Evolutionary conservation across 1,140 invertebrate genomes (phyloP), one percentile per base, ranked within the genome.

Genomic region (Akabosia matsudoensis): DNA sequence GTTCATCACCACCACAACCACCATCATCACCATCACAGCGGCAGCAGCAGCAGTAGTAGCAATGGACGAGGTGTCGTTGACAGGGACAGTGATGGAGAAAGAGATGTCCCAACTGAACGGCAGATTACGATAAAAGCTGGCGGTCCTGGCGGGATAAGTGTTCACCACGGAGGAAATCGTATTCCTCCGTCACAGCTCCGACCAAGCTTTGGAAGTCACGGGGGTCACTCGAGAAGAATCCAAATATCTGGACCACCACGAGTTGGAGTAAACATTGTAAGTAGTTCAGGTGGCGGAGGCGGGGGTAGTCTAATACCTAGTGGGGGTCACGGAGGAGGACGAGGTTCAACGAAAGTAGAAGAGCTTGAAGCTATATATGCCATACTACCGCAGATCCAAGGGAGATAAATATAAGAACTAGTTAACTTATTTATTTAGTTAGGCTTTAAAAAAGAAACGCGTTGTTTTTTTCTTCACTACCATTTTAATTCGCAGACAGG

Each of bases 321-420:
- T 67, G 61, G 61, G 24, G 28, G 61, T 61, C 7, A 22, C 13
- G 26, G 61, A 22, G 10, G 61, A 7, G 7, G 61, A 7, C 7
- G 61, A 7, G 24, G 61, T 7, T 13, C 7, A 7, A 67, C 24
- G 10, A 67, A 31, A 31, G 61, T 67, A 13, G 61, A 67, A 30
- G 61, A 67, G 28, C 26, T 67, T 31, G 61, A 67, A 67, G 61
- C 61, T 7, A 30, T 7, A 24, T 67, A 67, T 31, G 61, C 61
- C 26, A 67, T 67, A 28, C 28, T 67, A 30, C 61, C 61, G 61
- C 31, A n/a, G n/a, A n/a, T n/a, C n/a, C n/a, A n/a, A n/a, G n/a
- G n/a, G n/a, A n/a, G n/a, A n/a, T n/a, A n/a, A n/a, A n/a, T n/a
- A n/a, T n/a, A n/a, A n/a, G n/a, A n/a, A n/a, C n/a, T n/a, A n/a